A percentile compares a stretch with the other conserved stretches of the same genome.
These are phyloP conservation scores for Pyrgilauda ruficollis DNA, from an alignment of 2,113 vertebrate genomes.

Conservation along the genomic window DNA sequence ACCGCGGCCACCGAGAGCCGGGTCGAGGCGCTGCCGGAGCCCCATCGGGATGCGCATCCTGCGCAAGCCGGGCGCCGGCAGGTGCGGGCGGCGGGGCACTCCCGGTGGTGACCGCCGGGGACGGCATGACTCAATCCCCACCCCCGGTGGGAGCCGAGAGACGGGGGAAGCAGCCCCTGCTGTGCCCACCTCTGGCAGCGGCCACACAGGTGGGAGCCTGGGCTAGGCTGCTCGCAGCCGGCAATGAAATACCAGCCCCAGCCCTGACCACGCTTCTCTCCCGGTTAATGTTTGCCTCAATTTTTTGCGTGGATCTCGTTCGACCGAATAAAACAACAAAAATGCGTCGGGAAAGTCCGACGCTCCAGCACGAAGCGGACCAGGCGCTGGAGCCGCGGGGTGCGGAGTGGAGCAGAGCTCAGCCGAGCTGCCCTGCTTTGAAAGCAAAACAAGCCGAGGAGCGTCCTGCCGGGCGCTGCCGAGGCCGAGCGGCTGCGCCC, in stretches of 20 bases:
- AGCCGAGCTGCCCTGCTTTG: background rate
- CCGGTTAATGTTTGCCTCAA: background rate
- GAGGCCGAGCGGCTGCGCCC: background rate
- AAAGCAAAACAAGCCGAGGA: background rate
- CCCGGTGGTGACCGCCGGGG: background rate
- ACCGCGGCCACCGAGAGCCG: background rate
- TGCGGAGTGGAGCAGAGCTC: background rate
- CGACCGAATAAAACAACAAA: background rate
- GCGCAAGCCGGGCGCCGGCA: background rate
- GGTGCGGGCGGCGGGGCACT: background rate
- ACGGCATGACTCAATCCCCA: background rate
- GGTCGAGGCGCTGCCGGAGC: background rate
- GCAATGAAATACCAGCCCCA: background rate
- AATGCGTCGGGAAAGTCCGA: background rate
- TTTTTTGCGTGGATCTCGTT: background rate
- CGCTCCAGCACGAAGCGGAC: background rate
- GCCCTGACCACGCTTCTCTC: background rate
- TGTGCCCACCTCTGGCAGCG: background rate
- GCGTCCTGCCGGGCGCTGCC: background rate
- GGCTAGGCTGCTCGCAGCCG: background rate
- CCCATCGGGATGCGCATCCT: background rate
- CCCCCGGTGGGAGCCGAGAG: background rate
- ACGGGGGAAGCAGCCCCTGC: background rate
- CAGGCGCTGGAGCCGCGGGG: background rate
- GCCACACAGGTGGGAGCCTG: background rate